Base-by-base conservation (phyloP, 2,797 vertebrate species). In the Xenopus petersii region DNA sequence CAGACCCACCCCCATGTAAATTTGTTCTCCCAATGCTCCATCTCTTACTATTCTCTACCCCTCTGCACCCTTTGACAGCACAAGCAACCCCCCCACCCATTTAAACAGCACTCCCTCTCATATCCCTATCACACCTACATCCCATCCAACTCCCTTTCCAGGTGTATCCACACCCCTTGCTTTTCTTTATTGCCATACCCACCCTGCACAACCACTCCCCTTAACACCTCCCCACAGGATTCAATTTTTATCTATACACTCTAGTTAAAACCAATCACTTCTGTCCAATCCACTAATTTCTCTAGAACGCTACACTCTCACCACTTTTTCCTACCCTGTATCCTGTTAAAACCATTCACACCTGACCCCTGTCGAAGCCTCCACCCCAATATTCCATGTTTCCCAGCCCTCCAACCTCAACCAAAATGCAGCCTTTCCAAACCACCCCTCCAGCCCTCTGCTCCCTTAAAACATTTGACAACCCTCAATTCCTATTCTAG, bases 401-500 rank as follows among this genome's bases (percentile, higher is more conserved):
- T 17, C 10, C 17, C 16, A 56, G 15, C 17, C 66, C 17, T 70
- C 59, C 77, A 80, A 54, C 64, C 75, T 66, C 3, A 9, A 30
- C 33, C 42, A 36, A 60, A 74, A 46, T 24, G 42, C 42, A 62
- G 12, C 21, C 64, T 36, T 63, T 72, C 59, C 16, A 56, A 60
- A 10, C 17, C 26, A 67, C 24, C 64, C 64, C 62, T 30, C 13
- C 58, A 68, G 58, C 47, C 33, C 76, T 71, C 54, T 69, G 47
- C 59, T 55, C 70, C 58, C 42, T 64, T 8, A 5, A 56, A 16
- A 26, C 4, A 17, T 15, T 58, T 24, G 26, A 66, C 80, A 81
- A 70, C 21, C 42, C 0, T 15, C 72, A 73, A 78, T 63, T 68
- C 69, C 21, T 17, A 12, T 17, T 51, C 21, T 49, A 58, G 16